Evolutionary conservation across 1,140 invertebrate genomes (phyloP), one percentile per base, ranked within the genome.

Genomic region (Bradysia coprophila): DNA sequence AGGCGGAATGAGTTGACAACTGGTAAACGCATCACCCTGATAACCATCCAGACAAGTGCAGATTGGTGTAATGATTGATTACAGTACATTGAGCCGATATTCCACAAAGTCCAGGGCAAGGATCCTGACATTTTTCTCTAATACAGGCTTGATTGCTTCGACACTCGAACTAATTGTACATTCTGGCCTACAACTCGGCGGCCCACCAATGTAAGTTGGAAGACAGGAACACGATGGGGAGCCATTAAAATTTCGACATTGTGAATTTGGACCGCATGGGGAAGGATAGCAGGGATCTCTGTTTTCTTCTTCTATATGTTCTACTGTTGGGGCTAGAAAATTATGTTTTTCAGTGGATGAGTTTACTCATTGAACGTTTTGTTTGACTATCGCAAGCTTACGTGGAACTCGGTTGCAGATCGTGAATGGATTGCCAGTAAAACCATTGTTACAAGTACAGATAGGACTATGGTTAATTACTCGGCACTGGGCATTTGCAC

Each of bases 91-190:
- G 71, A 2, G 82, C 78, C 41, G 75, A 75, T 10, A 77, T 58
- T 28, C 81, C 82, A 59, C 84, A 89, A 1, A 79, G 80, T 38
- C 80, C 81, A 15, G 73, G 72, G 51, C 82, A 87, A 11, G 81
- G 80, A 65, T 84, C 77, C 42, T 67, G 68, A 50, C 83, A 87
- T 57, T 79, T 82, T 46, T 78, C 76, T 43, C 73, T 76, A 36
- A 85, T 72, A 51, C 83, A 87, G 2, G 81, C 78, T 46, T 72
- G 68, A 51, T 78, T 75, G 18, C 76, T 73, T n/a, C 76, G 68
- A 55, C 83, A 90, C 48, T 89, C 83, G 78, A 75, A 52, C 84
- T 75, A 0, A 80, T 76, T 13, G 81, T 67, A 64, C 81, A 88
- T 62, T 84, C 82, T 18, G 80, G 81, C 47, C 76, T 67, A 51